Evolutionary conservation across 2,888 invertebrate species (phyloP).

Genomic region (Leptura quadrifasciata): DNA sequence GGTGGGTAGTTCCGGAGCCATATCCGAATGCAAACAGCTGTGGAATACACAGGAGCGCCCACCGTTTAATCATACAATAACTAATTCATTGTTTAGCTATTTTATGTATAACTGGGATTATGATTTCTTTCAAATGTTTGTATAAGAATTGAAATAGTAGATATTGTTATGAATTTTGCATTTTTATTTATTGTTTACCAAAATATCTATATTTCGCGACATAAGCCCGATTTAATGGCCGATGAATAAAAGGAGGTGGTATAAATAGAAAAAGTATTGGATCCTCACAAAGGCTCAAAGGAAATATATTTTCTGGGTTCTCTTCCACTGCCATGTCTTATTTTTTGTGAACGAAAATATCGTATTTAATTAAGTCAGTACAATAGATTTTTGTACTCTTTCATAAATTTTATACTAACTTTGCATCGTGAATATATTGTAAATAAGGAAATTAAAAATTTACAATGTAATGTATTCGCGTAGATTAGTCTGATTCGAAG

Average conservation of each 20-base stretch:
- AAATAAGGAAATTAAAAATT: neutral
- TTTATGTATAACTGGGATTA: too few relatives aligned
- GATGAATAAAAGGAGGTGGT: neutral
- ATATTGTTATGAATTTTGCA: too few relatives aligned
- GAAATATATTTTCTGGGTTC: conserved; percentile 13
- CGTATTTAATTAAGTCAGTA: neutral
- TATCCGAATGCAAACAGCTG: too few relatives aligned
- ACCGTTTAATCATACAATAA: too few relatives aligned
- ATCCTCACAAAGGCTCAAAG: conserved; percentile 8
- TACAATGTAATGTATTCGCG: neutral
- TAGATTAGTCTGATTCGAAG: neutral
- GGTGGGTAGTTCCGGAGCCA: too few relatives aligned
- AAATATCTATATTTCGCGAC: neutral
- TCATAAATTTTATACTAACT: neutral
- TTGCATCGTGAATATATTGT: neutral
- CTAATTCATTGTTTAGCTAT: too few relatives aligned
- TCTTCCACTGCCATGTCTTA: conserved; percentile 3
- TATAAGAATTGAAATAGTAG: too few relatives aligned
- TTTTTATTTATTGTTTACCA: too few relatives aligned
- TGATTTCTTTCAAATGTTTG: too few relatives aligned
- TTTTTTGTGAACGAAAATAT: conserved; percentile 24
- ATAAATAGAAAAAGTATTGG: conserved; percentile 13
- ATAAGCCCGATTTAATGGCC: conserved; percentile 6
- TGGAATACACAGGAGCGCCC: too few relatives aligned
- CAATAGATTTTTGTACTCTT: neutral